Base-by-base conservation (phyloP, 2,113 vertebrate species). In the Phyllostomus hastatus region DNA sequence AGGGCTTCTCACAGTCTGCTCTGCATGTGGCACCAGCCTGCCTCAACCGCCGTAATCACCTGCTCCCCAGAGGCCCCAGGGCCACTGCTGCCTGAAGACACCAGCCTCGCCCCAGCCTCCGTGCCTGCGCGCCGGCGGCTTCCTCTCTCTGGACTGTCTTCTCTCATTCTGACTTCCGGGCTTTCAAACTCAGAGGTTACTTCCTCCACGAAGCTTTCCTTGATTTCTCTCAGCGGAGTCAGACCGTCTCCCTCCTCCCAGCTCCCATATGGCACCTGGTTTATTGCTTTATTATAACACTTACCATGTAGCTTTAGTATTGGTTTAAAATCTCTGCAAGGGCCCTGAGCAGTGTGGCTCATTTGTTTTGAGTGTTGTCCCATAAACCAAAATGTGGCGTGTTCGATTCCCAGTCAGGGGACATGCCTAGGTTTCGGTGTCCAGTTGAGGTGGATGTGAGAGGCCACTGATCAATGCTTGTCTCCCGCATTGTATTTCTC, bases 181-280 rank as follows among this genome's bases (percentile, higher is more conserved):
- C 54, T 81, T 75, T 75, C 76, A 61, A 41, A 80, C 26, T 79
- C 38, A 64, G 7, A 70, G 24, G 24, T 20, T 52, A 33, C 50
- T 88, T 85, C 33, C n/a, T 84, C 38, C 16, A 15, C 31, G 70
- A 96, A 90, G 46, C 20, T 66, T 67, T 76, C 85, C 35, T 95
- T 75, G 85, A 81, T 88, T 96, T 84, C 50, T 95, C 76, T 92
- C 11, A 12, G 10, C 38, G 41, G 66, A 91, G 57, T 76, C n/a
- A 92, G 28, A 84, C 50, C 48, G 43, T 15, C 24, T 41, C 14
- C 15, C 14, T 91, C 12, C 33, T 48, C n/a, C 16, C 26, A 46
- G 41, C 19, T 92, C 35, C 57, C 43, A 16, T 16, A 41, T 41
- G 31, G 26, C 11, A 16, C 35, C 35, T 90, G 28, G 10, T 67